Evolutionary conservation across 2,888 invertebrate genomes (phyloP), one percentile per base, ranked within the genome.

Genomic region (Meiosimyza platycephala): DNA sequence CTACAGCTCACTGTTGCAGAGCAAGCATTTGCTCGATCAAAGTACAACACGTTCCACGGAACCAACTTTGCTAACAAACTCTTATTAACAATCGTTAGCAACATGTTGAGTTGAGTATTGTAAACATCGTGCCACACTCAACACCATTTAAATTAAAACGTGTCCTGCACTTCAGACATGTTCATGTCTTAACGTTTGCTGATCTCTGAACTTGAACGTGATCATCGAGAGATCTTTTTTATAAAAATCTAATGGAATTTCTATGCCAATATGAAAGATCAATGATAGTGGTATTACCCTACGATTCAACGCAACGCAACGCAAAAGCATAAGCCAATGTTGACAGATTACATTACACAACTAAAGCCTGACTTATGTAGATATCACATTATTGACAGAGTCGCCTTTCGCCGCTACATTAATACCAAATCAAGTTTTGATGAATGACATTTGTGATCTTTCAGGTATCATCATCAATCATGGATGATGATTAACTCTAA

Each of bases 361-460:
- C 6, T 18, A 59, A 18, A 6, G 15, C 9, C 33, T 48, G 18
- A 28, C 28, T 59, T 69, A 67, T 57, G 28, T 28, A 28, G 28
- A 28, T 28, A 28, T 9, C 47, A 22, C 50, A 67, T 55, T 67
- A 28, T 69, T 69, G 48, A 70, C 54, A 71, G 64, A 22, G 22
- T 22, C 22, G 22, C 22, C 22, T 22, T 22, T 33, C 66, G 13
- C 48, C 18, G 60, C 60, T 66, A 18, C 66, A 47, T 54, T 16
- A 48, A 63, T 60, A 12, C 62, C 47, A 40, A 40, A 40, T 40
- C 40, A 40, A 9, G 40, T 40, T 40, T 51, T 51, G 72, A 59
- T 66, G 60, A 66, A 57, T 66, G 72, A 72, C 72, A 60, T 66
- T 9, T 40, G 40, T 72, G 66, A 72, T 50, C 66, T 66, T 16